A percentile compares a stretch with the other conserved stretches of the same genome.
Evolutionary conservation across 2,888 invertebrate species (phyloP).

Genomic region (Syrista parreyssii): DNA sequence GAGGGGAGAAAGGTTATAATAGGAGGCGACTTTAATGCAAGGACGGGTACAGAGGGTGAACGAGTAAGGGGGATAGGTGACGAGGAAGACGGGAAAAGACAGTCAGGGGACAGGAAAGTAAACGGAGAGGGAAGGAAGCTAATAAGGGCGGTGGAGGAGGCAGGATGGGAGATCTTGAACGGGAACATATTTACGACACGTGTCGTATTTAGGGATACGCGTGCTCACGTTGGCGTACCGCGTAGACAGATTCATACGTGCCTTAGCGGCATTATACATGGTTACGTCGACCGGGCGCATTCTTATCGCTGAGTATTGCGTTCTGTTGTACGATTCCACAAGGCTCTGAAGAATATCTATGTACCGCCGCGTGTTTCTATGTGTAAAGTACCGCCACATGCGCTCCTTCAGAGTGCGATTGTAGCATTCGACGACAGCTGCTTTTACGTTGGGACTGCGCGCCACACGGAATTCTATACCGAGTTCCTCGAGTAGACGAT

Average conservation of each 20-base stretch:
- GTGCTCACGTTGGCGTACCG: not conserved
- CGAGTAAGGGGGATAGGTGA: too few relatives aligned
- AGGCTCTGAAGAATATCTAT: constrained; percentile 38
- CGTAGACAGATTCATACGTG: not conserved
- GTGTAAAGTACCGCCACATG: constrained; percentile 30
- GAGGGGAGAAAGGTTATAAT: too few relatives aligned
- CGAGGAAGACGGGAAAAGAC: too few relatives aligned
- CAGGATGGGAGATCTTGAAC: too few relatives aligned
- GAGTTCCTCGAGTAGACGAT: constrained; percentile 18
- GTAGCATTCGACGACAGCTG: constrained; percentile 47
- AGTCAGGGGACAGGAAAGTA: too few relatives aligned
- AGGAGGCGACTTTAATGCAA: too few relatives aligned
- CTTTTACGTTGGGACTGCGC: constrained; percentile 46
- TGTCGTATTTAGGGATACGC: constrained; percentile 24
- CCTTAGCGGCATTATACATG: not conserved
- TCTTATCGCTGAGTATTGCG: constrained; percentile 30
- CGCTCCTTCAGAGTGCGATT: too few relatives aligned
- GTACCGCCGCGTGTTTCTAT: constrained; percentile 22
- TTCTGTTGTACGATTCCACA: constrained; percentile 43
- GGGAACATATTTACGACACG: too few relatives aligned
- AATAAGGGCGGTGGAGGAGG: too few relatives aligned
- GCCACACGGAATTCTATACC: constrained; percentile 21
- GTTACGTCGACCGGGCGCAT: constrained; percentile 6
- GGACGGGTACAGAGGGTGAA: too few relatives aligned
- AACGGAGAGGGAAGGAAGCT: too few relatives aligned